Base-by-base conservation (phyloP, 2,888 invertebrate genomes). In the Gandaritis pyraliata region DNA sequence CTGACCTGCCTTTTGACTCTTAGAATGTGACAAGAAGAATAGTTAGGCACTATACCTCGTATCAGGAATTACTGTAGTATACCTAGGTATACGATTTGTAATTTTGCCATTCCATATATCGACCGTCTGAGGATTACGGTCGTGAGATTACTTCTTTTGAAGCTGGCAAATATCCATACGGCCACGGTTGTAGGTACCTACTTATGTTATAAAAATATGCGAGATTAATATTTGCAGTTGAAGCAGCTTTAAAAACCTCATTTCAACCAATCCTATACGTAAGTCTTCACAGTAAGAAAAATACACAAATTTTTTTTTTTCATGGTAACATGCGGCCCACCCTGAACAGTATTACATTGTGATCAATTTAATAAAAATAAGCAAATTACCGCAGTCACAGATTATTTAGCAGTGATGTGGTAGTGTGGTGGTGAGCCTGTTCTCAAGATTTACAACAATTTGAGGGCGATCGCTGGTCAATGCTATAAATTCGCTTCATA, bases 401-500 rank as follows among this genome's bases (percentile, higher is more conserved):
- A 6, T 43, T 55, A 54, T 3, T 11, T 23, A 29, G 51, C 11
- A 58, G 41, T 56, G 64, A 55, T n/a, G n/a, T n/a, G n/a, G n/a
- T n/a, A n/a, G n/a, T n/a, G 45, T 38, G 48, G 33, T 41, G 41
- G 54, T 58, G 48, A 52, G 33, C 63, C 49, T 58, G 58, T 68
- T 65, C 61, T 67, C 72, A 70, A 75, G 74, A 73, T 74, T 72
- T 75, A 73, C 72, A 73, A 72, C 72, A 72, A 71, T 70, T 58
- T 65, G 68, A 71, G 55, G 64, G 68, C 69, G 68, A 64, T 68
- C 61, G 64, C 67, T 68, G 68, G 64, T 68, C 61, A 60, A 68
- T 68, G 71, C 66, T 67, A 77, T 75, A 79, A 77, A 76, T 76
- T 75, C 68, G 66, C 73, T 64, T 72, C 71, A 73, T 75, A 77